phyloP scores from a whole-genome alignment of 2,797 vertebrate species.

The Hozukius guyotensis region DNA sequence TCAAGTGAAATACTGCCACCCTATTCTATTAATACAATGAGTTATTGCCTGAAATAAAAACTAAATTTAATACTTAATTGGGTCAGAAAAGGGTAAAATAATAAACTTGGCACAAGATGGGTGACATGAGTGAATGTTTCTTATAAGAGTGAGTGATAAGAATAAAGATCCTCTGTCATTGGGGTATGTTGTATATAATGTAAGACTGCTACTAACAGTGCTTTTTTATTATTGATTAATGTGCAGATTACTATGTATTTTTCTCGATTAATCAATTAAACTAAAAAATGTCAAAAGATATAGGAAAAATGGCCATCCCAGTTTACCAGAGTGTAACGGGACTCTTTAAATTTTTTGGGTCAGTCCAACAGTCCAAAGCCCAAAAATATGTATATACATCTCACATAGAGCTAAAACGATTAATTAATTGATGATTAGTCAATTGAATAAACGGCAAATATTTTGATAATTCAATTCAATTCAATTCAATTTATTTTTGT shows the following conservation, averaged over 20 bases:
- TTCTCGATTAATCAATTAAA: neutral
- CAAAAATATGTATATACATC: neutral
- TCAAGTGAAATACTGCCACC: slow-evolving; percentile 14
- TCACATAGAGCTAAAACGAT: neutral
- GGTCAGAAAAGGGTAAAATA: slow-evolving; percentile 6
- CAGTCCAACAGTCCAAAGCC: too few relatives aligned
- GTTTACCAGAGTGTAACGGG: neutral
- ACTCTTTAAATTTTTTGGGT: neutral
- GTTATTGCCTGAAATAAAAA: slow-evolving; percentile 6
- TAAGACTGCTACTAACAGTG: neutral
- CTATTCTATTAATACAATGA: slow-evolving; percentile 12
- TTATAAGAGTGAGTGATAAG: neutral
- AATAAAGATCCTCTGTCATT: neutral
- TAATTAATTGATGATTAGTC: neutral
- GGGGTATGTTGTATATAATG: neutral
- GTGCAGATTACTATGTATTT: neutral
- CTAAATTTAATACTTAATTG: slow-evolving; percentile 1
- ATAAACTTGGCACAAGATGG: neutral
- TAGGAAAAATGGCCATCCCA: neutral
- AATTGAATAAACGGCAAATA: neutral
- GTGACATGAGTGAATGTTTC: neutral
- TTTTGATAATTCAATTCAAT: neutral
- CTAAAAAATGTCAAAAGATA: neutral
- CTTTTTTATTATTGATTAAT: neutral
- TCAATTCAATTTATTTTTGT: too few relatives aligned